phyloP scores from a whole-genome alignment of 2,888 invertebrate genomes.

The Ypsolopha scabrella region DNA sequence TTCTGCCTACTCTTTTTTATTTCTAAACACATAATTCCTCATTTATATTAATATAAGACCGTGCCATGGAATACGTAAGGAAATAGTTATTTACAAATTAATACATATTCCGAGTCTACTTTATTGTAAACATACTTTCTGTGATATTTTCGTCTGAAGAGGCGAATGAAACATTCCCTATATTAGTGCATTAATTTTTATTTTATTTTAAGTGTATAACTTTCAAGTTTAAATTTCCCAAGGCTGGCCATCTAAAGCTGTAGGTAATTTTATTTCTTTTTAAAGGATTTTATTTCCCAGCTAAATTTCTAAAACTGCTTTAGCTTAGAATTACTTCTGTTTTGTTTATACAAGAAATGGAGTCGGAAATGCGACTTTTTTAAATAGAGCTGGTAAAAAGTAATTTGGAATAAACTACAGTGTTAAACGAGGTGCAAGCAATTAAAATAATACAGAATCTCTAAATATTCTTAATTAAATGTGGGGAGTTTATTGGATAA shows the following conservation, averaged over 20 bases:
- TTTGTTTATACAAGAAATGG: not conserved
- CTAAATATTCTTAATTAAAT: too few species aligned
- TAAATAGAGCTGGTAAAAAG: too few species aligned
- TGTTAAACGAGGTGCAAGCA: too few species aligned
- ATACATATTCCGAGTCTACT: not conserved
- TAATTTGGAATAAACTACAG: too few species aligned
- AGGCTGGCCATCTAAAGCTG: slow-evolving; percentile 3
- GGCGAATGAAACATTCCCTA: slow-evolving; percentile 5
- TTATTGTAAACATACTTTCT: not conserved
- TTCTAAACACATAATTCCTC: not conserved
- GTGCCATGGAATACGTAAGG: not conserved
- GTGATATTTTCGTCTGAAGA: slow-evolving; percentile 4
- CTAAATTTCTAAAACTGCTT: not conserved
- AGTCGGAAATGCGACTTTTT: too few species aligned
- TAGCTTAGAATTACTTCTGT: slow-evolving; percentile 2
- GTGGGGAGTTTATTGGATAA: too few species aligned
- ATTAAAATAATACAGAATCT: too few species aligned
- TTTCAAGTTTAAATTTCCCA: too few species aligned
- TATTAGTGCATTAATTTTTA: slow-evolving; percentile 6
- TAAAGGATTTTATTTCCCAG: not conserved
- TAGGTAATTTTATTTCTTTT: slow-evolving; percentile 10
- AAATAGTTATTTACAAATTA: not conserved
- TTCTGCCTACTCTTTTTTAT: too few species aligned
- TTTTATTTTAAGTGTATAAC: slow-evolving; percentile 15
- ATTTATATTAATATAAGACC: not conserved